Conservation (phyloP, 2,113 vertebrate species). For the Tringa solitaria region DNA sequence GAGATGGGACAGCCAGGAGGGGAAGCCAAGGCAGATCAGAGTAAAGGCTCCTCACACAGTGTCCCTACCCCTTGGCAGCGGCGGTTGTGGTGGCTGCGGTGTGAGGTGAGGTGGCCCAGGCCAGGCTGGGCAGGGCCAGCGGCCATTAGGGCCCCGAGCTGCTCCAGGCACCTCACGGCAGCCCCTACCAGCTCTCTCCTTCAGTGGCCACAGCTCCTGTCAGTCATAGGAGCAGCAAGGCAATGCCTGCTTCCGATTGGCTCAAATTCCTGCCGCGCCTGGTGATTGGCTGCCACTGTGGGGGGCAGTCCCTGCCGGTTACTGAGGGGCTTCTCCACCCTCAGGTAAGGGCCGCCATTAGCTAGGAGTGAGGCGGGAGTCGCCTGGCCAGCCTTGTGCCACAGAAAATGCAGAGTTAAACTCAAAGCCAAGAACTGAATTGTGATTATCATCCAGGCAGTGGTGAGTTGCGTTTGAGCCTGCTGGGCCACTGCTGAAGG, state of each 20-base stretch:
- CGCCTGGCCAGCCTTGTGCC: accelerated
- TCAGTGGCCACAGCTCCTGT: neutral
- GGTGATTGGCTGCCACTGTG: accelerated
- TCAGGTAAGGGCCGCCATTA: accelerated
- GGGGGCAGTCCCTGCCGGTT: accelerated
- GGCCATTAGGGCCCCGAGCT: accelerated
- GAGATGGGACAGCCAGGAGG: neutral
- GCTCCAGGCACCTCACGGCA: accelerated
- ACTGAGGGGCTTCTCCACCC: neutral
- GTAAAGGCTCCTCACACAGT: neutral
- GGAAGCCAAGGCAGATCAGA: neutral
- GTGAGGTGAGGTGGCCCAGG: accelerated
- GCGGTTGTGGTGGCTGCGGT: neutral
- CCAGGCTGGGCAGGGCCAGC: neutral
- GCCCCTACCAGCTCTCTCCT: neutral
- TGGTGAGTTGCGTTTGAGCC: neutral
- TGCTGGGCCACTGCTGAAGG: neutral
- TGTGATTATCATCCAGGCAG: neutral
- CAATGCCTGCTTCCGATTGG: neutral
- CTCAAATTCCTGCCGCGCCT: accelerated
- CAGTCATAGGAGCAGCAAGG: neutral
- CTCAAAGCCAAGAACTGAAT: neutral
- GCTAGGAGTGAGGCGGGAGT: too few species aligned
- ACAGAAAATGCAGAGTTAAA: neutral
- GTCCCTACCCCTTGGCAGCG: too few species aligned